These are phyloP conservation scores for Erannis defoliaria DNA, from an alignment of 2,888 invertebrate genomes.

Conservation along the genomic window DNA sequence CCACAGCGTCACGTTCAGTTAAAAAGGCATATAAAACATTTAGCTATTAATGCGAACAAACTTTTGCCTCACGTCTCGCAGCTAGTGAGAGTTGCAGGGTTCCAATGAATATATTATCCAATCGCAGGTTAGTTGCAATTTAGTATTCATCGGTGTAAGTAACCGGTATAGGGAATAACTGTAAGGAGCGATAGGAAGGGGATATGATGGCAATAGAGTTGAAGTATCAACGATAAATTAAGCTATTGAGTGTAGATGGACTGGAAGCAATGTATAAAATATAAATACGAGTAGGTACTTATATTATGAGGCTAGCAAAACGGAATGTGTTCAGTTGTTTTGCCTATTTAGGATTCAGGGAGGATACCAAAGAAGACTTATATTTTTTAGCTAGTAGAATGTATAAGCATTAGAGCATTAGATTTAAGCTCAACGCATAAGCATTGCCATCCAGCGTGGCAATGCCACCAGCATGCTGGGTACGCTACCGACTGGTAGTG, in stretches of 20 bases:
- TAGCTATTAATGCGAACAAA: constrained; percentile 43
- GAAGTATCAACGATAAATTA: constrained; percentile 42
- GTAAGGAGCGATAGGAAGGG: constrained; percentile 38
- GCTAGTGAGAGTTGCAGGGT: constrained; percentile 56
- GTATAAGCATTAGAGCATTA: too few species aligned
- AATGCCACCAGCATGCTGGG: too few species aligned
- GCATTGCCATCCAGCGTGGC: too few species aligned
- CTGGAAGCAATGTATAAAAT: neutral
- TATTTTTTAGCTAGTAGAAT: too few species aligned
- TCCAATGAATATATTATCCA: constrained; percentile 77
- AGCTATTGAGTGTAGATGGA: constrained; percentile 19
- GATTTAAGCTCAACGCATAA: too few species aligned
- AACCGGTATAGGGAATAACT: constrained; percentile 48
- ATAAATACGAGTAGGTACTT: too few species aligned
- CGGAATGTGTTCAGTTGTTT: neutral
- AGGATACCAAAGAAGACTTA: neutral
- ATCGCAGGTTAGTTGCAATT: constrained; percentile 58
- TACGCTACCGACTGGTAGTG: too few species aligned
- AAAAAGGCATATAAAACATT: constrained; percentile 34
- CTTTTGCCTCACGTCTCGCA: constrained; percentile 51
- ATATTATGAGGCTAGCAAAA: neutral
- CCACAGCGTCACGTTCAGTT: constrained; percentile 35
- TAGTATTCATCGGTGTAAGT: constrained; percentile 70
- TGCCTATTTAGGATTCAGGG: neutral
- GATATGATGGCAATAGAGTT: constrained; percentile 36